Percentiles rank a stretch among this genome's conserved stretches.
These are phyloP conservation scores for Lerista edwardsae DNA, from an alignment of 2,797 vertebrate species.

Conservation along the genomic window DNA sequence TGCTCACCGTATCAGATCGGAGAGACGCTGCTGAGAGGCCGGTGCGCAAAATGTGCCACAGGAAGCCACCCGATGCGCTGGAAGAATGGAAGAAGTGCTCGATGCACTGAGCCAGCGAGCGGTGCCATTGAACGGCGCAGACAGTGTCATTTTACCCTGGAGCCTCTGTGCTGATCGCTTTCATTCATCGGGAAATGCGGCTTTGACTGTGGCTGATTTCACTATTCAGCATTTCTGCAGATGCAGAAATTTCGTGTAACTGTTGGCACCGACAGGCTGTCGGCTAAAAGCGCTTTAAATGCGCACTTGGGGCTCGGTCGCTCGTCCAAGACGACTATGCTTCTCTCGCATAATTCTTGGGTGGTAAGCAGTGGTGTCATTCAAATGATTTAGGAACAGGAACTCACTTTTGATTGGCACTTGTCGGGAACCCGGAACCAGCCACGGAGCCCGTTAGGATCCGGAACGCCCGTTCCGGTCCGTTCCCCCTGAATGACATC, in stretches of 20 bases:
- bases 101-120: background rate
- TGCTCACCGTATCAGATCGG: background rate
- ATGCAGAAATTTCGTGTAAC: background rate
- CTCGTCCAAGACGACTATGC: background rate
- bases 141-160: background rate
- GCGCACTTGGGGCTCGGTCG: background rate
- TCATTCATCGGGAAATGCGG: background rate
- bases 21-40: too few species aligned
- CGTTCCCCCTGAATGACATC: too few species aligned
- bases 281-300: background rate
- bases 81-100: background rate
- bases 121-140: background rate
- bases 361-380: too few species aligned
- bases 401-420: too few species aligned
- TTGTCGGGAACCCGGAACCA: too few species aligned
- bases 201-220: slow-evolving; percentile 12
- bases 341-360: background rate
- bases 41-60: background rate
- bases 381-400: too few species aligned
- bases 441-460: too few species aligned
- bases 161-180: background rate
- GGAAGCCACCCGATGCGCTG: background rate
- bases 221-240: fast-evolving
- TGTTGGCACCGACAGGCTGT: too few species aligned
- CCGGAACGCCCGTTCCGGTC: too few species aligned